Percentiles rank a stretch among this genome's conserved stretches.
Evolutionary conservation across 2,113 vertebrate species (phyloP).

Genomic region (Ptyas mucosa): DNA sequence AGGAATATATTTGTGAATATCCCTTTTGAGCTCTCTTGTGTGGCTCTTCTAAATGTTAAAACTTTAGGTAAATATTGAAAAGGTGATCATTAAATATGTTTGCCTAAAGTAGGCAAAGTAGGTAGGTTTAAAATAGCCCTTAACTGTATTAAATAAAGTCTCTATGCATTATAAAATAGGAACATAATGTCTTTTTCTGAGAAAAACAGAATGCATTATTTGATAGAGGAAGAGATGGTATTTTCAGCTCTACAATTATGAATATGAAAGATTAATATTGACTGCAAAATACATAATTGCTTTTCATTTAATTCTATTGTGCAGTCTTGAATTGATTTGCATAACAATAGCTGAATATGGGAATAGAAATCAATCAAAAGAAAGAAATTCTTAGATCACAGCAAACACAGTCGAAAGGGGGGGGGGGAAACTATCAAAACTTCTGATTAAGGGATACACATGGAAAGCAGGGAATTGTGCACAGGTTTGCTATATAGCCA

Average conservation of each 20-base stretch:
- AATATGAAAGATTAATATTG: slow-evolving; percentile 33
- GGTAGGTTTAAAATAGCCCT: no score
- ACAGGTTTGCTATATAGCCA: not conserved
- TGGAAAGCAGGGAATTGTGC: not conserved
- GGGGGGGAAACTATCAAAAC: not conserved
- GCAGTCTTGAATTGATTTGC: slow-evolving; percentile 31
- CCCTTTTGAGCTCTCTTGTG: not conserved
- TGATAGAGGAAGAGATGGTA: slow-evolving; percentile 10
- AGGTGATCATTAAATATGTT: not conserved
- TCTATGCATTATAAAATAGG: slow-evolving; percentile 28
- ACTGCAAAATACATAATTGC: slow-evolving; percentile 31
- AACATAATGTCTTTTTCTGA: slow-evolving; percentile 21
- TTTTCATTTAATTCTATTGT: slow-evolving; percentile 25
- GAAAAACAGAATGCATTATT: not conserved
- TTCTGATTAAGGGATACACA: not conserved
- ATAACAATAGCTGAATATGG: slow-evolving; percentile 37
- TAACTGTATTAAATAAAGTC: not conserved
- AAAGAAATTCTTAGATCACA: not conserved
- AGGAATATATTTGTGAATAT: not conserved
- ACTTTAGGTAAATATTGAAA: not conserved
- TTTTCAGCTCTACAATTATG: not conserved
- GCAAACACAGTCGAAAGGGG: slow-evolving; percentile 8
- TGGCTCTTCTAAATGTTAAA: not conserved
- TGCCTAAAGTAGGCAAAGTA: no score
- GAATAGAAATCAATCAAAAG: slow-evolving; percentile 25